These are phyloP conservation scores for Syrrhaptes paradoxus DNA, from an alignment of 2,113 vertebrate species.

Conservation along the genomic window DNA sequence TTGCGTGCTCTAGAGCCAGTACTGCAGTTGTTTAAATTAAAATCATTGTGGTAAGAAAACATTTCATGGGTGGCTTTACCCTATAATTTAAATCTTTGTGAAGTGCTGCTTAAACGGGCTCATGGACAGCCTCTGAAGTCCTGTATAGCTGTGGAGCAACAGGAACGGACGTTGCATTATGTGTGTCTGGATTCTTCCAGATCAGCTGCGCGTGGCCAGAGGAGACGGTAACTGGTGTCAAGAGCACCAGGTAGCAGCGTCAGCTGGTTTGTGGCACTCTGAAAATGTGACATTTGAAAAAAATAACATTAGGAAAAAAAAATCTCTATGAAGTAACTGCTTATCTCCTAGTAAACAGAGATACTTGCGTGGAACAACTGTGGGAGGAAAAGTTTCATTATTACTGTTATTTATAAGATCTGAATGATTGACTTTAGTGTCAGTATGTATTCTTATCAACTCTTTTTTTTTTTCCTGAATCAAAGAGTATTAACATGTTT, in stretches of 20 bases:
- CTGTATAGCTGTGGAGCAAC: not conserved
- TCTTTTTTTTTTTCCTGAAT: not conserved
- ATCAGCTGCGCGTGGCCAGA: not conserved
- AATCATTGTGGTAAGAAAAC: not conserved
- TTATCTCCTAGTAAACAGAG: not conserved
- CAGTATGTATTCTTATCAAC: not conserved
- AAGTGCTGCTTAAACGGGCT: not conserved
- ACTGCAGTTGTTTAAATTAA: not conserved
- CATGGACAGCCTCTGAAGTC: fast-evolving
- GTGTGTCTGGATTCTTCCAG: not conserved
- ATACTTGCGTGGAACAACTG: not conserved
- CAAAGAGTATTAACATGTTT: not conserved
- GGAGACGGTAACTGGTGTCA: not conserved
- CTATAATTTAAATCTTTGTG: not conserved
- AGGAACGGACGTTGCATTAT: fast-evolving
- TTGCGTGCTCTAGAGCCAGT: not conserved
- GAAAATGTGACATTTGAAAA: not conserved
- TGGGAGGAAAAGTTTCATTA: not conserved
- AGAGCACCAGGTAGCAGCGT: not conserved
- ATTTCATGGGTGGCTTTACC: not conserved
- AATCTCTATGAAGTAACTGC: not conserved
- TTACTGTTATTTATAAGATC: not conserved
- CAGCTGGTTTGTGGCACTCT: not conserved
- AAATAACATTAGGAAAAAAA: too few species aligned
- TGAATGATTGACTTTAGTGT: not conserved